Base-by-base conservation (phyloP, 2,888 invertebrate genomes). In the Idaea straminata region DNA sequence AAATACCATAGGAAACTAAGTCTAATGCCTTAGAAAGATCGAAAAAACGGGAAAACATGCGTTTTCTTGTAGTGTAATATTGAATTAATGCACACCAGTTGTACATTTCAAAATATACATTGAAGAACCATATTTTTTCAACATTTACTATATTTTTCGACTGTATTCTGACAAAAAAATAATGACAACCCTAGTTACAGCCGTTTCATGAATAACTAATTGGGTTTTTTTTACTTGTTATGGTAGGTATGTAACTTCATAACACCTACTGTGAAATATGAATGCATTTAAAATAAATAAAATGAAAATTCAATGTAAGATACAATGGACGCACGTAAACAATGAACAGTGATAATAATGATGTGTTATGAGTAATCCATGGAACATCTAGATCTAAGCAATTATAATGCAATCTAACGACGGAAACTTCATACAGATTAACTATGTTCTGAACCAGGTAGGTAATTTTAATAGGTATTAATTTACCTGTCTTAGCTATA, bases 371-470 rank as follows among this genome's bases (percentile, higher is more conserved):
- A 65, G 64, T 70, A 63, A 64, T 70, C 72, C 71, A 63, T 62
- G 61, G 69, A 71, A 69, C 64, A 72, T 70, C 69, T 70, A 72
- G 67, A 72, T 64, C 47, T 64, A 34, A 58, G 69, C 76, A 74
- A 79, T 81, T 81, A 80, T 72, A 80, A 74, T 64, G 76, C 76
- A 77, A 77, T 81, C 71, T 72, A 66, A 47, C 63, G 66, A 75
- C 74, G 80, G 80, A 81, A 79, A 74, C 68, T 62, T 62, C 70
- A 67, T 63, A 68, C 70, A 72, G 74, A 74, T 47, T 47, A 47
- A 6, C 47, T 47, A 47, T 7, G 10, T 47, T 47, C 47, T 47
- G 47, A 47, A 47, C 47, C 47, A 47, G 47, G 47, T 47, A 47
- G 4, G 10, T 47, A 47, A 47, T 13, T 13, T 47, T 13, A 47